phyloP scores from a whole-genome alignment of 2,113 vertebrate genomes.

The Lipotes vexillifer region DNA sequence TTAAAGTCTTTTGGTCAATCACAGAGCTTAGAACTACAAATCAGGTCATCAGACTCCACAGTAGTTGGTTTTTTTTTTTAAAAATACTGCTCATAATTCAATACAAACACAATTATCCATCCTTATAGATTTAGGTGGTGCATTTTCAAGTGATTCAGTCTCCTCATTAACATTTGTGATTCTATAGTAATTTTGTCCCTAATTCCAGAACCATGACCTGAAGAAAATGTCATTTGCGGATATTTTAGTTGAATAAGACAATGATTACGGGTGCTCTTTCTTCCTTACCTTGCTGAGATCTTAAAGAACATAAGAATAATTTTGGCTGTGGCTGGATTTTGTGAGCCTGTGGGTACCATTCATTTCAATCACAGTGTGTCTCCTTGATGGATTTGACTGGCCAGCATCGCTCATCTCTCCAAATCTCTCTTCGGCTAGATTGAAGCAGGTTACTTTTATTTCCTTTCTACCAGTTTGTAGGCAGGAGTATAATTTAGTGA shows the following conservation, averaged over 20 bases:
- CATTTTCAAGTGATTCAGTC: neutral
- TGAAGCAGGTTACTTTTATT: neutral
- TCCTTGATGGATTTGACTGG: neutral
- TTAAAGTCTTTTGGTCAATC: neutral
- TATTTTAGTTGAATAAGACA: slow-evolving; percentile 39
- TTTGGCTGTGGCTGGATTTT: neutral
- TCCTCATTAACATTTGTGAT: neutral
- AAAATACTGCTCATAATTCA: neutral
- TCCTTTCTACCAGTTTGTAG: neutral
- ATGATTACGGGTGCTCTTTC: neutral
- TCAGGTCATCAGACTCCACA: accelerated
- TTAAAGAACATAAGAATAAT: neutral
- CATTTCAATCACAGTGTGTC: neutral
- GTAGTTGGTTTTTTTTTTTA: neutral
- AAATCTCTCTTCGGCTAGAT: neutral
- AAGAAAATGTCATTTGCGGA: neutral
- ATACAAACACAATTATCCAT: neutral
- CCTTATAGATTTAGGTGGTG: neutral
- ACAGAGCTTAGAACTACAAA: neutral
- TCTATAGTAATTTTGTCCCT: neutral
- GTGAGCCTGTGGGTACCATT: neutral
- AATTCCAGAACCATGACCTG: neutral
- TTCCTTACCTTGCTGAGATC: neutral
- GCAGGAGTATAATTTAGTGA: neutral
- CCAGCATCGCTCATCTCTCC: too few relatives aligned